These are phyloP conservation scores for Drosophila ustulata DNA, from an alignment of 2,888 invertebrate species.

Conservation along the genomic window DNA sequence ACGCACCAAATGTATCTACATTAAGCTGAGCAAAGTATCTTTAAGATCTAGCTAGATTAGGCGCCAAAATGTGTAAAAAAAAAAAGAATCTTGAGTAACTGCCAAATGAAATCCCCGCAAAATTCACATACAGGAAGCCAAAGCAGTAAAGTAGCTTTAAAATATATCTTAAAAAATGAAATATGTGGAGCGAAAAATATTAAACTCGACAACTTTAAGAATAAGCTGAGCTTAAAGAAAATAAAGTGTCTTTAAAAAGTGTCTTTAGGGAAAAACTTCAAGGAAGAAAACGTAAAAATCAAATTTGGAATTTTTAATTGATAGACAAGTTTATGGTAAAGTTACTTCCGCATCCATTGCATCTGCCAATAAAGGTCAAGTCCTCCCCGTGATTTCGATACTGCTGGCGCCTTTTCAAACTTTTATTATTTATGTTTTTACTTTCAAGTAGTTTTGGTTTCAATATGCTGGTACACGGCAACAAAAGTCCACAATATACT, in stretches of 20 bases:
- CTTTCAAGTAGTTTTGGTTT: not conserved
- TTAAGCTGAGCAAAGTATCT: not conserved
- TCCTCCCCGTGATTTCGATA: not conserved
- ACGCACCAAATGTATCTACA: not conserved
- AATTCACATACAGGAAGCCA: too few species aligned
- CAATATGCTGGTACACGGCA: conserved; percentile 1
- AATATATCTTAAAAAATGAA: not conserved
- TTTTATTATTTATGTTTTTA: conserved; percentile 9
- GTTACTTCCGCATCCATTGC: conserved; percentile 1
- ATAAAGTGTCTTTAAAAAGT: not conserved
- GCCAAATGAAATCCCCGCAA: not conserved
- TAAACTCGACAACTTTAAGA: not conserved
- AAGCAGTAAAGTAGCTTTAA: not conserved
- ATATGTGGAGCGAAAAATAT: not conserved
- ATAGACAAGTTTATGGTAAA: not conserved
- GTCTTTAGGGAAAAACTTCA: not conserved
- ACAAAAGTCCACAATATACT: not conserved
- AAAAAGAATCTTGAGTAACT: not conserved
- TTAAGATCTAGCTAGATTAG: not conserved
- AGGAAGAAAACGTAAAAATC: too few species aligned
- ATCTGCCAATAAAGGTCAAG: not conserved
- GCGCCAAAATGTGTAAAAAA: not conserved
- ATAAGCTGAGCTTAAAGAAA: not conserved
- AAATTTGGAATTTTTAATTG: conserved; percentile 19
- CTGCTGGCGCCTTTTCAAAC: not conserved